phyloP scores from a whole-genome alignment of 2,888 invertebrate species.

The Zeuzera pyrina region DNA sequence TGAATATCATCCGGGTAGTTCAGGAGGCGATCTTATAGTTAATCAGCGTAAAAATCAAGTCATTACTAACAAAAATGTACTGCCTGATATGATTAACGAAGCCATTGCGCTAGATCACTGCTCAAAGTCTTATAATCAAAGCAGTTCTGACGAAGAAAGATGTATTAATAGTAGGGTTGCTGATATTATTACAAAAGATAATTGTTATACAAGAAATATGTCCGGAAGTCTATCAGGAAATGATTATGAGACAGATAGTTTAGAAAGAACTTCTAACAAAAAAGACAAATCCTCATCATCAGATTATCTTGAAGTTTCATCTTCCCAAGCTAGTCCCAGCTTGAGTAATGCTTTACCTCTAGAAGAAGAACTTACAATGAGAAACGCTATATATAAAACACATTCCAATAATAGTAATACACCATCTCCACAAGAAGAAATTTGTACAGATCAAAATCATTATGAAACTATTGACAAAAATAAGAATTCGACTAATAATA shows the following conservation, averaged over 20 bases:
- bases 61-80: conserved; percentile 42
- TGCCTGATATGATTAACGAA: conserved; percentile 79
- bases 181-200: conserved; percentile 24
- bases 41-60: conserved; percentile 31
- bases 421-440: conserved; percentile 52
- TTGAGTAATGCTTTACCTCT: conserved; percentile 82
- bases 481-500: conserved; percentile 12
- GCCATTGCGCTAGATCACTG: conserved; percentile 73
- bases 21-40: conserved; percentile 27
- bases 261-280: conserved; percentile 74
- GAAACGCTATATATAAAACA: conserved; percentile 80
- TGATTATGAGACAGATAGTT: conserved; percentile 83
- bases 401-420: conserved; percentile 70
- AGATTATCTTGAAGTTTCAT: conserved; percentile 76
- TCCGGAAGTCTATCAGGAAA: conserved; percentile 60
- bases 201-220: conserved; percentile 33
- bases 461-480: conserved; percentile 55
- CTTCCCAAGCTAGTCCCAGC: conserved; percentile 82
- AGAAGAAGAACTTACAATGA: conserved; percentile 86
- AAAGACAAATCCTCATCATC: conserved; percentile 73
- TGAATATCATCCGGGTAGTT: conserved; percentile 32
- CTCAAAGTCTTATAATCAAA: conserved; percentile 48
- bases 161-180: conserved; percentile 35
- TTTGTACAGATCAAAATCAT: conserved; percentile 41
- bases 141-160: conserved; percentile 59